Percentiles rank a stretch among this genome's conserved stretches.
Evolutionary conservation across 2,888 invertebrate genomes (phyloP).

Genomic region (Choristoneura rosaceana): DNA sequence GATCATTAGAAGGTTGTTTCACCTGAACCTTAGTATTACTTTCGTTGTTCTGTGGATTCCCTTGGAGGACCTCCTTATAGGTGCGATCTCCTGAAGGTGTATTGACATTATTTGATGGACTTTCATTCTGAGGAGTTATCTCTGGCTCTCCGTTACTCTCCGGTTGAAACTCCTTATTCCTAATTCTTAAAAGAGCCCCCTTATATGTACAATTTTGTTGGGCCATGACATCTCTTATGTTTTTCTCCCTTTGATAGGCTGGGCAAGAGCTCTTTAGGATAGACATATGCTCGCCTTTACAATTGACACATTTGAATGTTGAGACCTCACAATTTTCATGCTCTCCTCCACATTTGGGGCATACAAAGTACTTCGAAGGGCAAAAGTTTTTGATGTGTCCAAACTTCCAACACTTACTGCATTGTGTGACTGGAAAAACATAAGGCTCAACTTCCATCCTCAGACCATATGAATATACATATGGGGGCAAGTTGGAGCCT

Average conservation of each 20-base stretch:
- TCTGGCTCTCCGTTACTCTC: not conserved
- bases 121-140: not conserved
- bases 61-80: too few species aligned
- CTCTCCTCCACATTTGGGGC: conserved; percentile 27
- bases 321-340: conserved; percentile 29
- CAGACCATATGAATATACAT: conserved; percentile 17
- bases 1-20: too few species aligned
- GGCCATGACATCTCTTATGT: not conserved
- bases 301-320: conserved; percentile 26
- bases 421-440: conserved; percentile 29
- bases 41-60: too few species aligned
- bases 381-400: conserved; percentile 23
- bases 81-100: too few species aligned
- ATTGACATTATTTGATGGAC: too few species aligned
- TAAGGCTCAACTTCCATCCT: conserved; percentile 25
- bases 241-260: not conserved
- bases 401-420: conserved; percentile 23
- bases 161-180: not conserved
- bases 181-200: not conserved
- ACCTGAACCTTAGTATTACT: too few species aligned
- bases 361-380: conserved; percentile 9
- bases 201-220: not conserved
- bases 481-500: conserved; percentile 14
- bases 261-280: not conserved
- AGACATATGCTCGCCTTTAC: conserved; percentile 6